Percentiles rank a stretch among this genome's conserved stretches.
These are phyloP conservation scores for Aphidius gifuensis DNA, from an alignment of 1,140 invertebrate genomes.

Conservation along the genomic window DNA sequence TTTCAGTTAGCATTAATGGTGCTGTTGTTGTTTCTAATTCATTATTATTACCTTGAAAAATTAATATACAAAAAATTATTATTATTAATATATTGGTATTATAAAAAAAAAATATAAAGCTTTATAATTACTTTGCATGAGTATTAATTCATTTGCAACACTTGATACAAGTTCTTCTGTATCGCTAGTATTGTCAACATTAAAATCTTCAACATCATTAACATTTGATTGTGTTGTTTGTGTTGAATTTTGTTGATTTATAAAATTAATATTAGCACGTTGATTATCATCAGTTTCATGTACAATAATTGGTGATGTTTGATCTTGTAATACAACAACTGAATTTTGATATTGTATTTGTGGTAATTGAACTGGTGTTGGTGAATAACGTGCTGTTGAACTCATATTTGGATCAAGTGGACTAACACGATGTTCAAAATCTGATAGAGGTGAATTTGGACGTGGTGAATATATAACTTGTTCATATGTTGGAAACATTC, in stretches of 20 bases:
- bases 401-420: constrained; percentile 62
- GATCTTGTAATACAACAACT: constrained; percentile 54
- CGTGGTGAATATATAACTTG: constrained; percentile 51
- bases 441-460: constrained; percentile 51
- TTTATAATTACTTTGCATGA: constrained; percentile 44
- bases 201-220: constrained; percentile 29
- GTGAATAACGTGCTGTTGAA: constrained; percentile 58
- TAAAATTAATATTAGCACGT: constrained; percentile 42
- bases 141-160: constrained; percentile 49
- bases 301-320: constrained; percentile 47
- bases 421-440: constrained; percentile 59
- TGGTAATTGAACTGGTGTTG: constrained; percentile 53
- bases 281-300: constrained; percentile 35
- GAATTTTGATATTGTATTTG: constrained; percentile 55
- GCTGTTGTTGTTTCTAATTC: constrained; percentile 43
- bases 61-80: constrained; percentile 17
- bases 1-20: constrained; percentile 47
- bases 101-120: constrained; percentile 12
- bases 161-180: constrained; percentile 44
- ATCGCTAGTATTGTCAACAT: constrained; percentile 45
- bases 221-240: constrained; percentile 35
- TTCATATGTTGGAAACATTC: constrained; percentile 50
- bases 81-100: neutral
- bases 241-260: constrained; percentile 34
- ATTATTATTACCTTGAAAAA: constrained; percentile 36